Base-by-base conservation (phyloP, 2,113 vertebrate species). In the Eptatretus burgeri region DNA sequence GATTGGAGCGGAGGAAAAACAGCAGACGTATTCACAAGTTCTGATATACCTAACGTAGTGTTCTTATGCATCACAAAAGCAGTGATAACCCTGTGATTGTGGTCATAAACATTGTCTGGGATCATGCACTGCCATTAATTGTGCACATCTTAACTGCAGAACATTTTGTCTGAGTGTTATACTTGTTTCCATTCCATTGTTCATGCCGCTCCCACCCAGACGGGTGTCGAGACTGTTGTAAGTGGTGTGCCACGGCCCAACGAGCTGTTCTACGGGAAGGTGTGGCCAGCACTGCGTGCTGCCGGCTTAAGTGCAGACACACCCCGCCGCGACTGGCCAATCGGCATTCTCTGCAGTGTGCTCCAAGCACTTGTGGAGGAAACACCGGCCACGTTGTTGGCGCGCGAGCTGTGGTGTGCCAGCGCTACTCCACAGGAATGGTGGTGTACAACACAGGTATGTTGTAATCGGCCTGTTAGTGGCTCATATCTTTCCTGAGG, bases 361-460 rank as follows among this genome's bases (percentile, higher is more conserved):
- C 73, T 98, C 63, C 83, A 85, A 65, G 91, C 95, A 56, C 71
- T 98, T 51, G 95, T 98, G 91, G 91, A 94, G 67, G 73, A 80
- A 17, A 98, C 91, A 0, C 91, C 91, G 8, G 86, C 91, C 1
- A 95, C 89, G 69, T 79, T 98, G 50, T 76, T 98, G 1, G 85
- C 91, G 17, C 93, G 93, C 71, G 91, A 98, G 70, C 79, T 98
- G 13, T 98, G 91, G 91, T 98, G 89, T 16, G 95, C 88, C 0
- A 95, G 91, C 62, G 83, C 86, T 62, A 93, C 86, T 1, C 82
- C 91, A 2, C 87, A 82, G 62, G 91, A 98, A 60, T 98, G 91
- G 91, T 98, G 91, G 91, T 78, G 84, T 73, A 82, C 95, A 68
- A 96, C 89, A 18, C 91, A 98, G 83, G 91, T 95, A 66, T 11